Evolutionary conservation across 1,140 invertebrate genomes (phyloP).

Genomic region (Uloborus diversus): DNA sequence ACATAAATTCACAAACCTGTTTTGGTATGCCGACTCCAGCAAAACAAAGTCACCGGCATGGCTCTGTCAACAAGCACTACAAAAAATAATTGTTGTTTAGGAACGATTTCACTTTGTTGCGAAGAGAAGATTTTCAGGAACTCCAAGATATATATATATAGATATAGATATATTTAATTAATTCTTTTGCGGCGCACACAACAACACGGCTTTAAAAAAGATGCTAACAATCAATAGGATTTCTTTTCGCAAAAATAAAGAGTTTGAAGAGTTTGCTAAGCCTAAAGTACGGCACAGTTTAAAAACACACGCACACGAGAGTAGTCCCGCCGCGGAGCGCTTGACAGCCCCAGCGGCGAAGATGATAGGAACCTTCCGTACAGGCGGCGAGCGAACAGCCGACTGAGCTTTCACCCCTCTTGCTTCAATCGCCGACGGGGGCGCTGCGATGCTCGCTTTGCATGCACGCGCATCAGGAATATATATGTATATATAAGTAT

Average conservation of each 20-base stretch:
- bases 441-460: constrained; percentile 26
- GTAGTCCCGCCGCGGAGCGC: constrained; percentile 1
- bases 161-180: constrained; percentile 20
- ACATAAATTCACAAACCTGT: constrained; percentile 45
- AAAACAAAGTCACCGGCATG: constrained; percentile 29
- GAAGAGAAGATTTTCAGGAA: constrained; percentile 34
- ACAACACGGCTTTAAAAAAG: constrained; percentile 2
- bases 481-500: neutral
- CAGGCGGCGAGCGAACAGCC: constrained; percentile 10
- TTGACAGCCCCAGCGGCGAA: neutral
- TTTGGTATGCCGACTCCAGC: constrained; percentile 28
- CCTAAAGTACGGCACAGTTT: constrained; percentile 35
- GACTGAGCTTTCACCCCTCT: neutral
- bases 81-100: constrained; percentile 1
- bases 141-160: constrained; percentile 28
- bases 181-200: neutral
- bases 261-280: constrained; percentile 25
- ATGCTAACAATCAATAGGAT: neutral
- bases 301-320: constrained; percentile 20
- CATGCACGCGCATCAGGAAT: constrained; percentile 23
- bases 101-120: constrained; percentile 31
- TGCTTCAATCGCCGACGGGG: neutral
- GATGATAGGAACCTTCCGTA: constrained; percentile 34
- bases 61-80: constrained; percentile 9
- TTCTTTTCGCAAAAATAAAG: neutral